Base-by-base conservation (phyloP, 2,888 invertebrate genomes). In the Ephialtes manifestator region DNA sequence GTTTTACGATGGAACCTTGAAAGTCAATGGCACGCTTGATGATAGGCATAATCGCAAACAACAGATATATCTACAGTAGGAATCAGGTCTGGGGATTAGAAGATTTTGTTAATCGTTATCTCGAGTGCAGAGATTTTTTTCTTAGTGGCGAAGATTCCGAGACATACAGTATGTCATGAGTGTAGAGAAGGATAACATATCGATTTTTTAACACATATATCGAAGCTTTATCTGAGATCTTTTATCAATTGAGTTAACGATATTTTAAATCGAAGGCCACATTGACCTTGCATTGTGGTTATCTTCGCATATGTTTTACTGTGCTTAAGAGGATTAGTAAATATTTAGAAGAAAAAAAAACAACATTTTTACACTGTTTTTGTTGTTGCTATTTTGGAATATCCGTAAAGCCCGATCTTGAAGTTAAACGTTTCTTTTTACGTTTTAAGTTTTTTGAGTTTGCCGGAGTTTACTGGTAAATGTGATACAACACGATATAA, bases 31-130 rank as follows among this genome's bases (percentile, higher is more conserved):
- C 71, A 39, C 13, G 53, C 53, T 71, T 18, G 24, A 7, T 15
- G 71, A 71, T 71, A 55, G 55, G 18, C 55, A 13, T 39, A 55
- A 53, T 39, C 18, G 31, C 71, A 13, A 71, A 71, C 75, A 60
- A 18, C 55, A 58, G 5, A 7, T 51, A 43, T 20, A n/a, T 53
- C 0, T 48, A 8, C 3, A 24, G 15, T 46, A n/a, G 2, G 13
- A 35, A 71, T 20, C 18, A 35, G n/a, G 39, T 3, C 46, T 11
- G 18, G 2, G 13, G 53, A 71, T 55, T 55, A 28, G 8, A 15
- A 2, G 11, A 31, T 5, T 31, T 31, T 28, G 20, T 68, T 43
- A 24, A 18, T 28, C 20, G 15, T 39, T 71, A 71, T 71, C 51
- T 20, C 71, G 55, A 53, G 53, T 28, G 53, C n/a, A 39, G 53